Percentiles rank a stretch among this genome's conserved stretches.
phyloP scores from a whole-genome alignment of 2,888 invertebrate species.

The Gastrophysa polygoni region DNA sequence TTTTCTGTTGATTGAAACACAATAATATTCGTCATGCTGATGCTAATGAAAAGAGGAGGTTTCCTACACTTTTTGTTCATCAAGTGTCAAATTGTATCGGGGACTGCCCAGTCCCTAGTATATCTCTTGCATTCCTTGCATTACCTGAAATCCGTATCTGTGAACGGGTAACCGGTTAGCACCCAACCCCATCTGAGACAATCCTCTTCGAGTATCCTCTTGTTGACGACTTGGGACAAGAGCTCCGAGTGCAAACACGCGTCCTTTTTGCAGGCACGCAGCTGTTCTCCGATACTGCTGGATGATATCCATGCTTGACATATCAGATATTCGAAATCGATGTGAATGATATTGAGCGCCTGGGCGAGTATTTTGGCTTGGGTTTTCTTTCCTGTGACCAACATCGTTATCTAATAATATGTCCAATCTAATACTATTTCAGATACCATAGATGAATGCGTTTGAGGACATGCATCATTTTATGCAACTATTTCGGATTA shows the following conservation, averaged over 20 bases:
- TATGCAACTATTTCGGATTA: too few species aligned
- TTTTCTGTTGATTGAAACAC: too few species aligned
- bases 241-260: constrained; percentile 54
- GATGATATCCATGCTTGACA: constrained; percentile 59
- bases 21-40: too few species aligned
- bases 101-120: too few species aligned
- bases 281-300: constrained; percentile 49
- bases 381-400: constrained; percentile 62
- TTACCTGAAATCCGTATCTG: constrained; percentile 53
- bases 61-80: too few species aligned
- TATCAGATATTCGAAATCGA: constrained; percentile 64
- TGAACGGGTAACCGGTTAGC: constrained; percentile 65
- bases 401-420: too few species aligned
- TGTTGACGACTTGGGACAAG: constrained; percentile 54
- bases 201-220: constrained; percentile 60
- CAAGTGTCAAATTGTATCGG: too few species aligned
- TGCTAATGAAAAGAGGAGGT: too few species aligned
- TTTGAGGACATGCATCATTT: too few species aligned
- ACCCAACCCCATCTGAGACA: constrained; percentile 69
- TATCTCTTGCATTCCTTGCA: too few species aligned
- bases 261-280: constrained; percentile 50
- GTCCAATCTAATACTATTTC: too few species aligned
- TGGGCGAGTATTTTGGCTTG: constrained; percentile 62
- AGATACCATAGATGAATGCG: too few species aligned
- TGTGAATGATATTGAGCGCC: constrained; percentile 63